Evolutionary conservation across 2,113 vertebrate species (phyloP).

Genomic region (Solenodon paradoxus): DNA sequence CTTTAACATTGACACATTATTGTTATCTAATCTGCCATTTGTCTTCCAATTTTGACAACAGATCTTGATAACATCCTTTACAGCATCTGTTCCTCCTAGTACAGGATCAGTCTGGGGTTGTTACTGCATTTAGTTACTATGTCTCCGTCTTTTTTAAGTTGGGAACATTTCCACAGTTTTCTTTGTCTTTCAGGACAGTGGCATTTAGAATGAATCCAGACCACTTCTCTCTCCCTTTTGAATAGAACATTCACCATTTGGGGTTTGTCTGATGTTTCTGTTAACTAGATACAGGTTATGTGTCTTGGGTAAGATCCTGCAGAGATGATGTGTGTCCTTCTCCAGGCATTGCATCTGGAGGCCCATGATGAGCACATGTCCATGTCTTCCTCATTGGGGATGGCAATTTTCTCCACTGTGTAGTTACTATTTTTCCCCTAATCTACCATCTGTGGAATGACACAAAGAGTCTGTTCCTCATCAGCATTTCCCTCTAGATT

Average conservation of each 20-base stretch:
- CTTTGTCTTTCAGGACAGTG: not conserved
- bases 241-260: not conserved
- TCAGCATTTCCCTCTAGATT: slow-evolving; percentile 1
- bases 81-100: not conserved
- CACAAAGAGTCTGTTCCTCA: not conserved
- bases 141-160: slow-evolving; percentile 16
- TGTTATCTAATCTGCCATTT: slow-evolving; percentile 32
- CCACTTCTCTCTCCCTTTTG: not conserved
- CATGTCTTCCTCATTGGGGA: not conserved
- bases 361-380: not conserved
- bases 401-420: not conserved
- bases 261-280: not conserved
- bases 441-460: not conserved
- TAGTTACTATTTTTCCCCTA: not conserved
- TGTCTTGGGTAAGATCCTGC: not conserved
- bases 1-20: too few species aligned
- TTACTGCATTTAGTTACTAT: not conserved
- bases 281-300: not conserved
- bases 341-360: not conserved
- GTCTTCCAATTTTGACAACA: not conserved
- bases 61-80: not conserved
- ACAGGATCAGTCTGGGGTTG: not conserved
- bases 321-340: not conserved
- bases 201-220: not conserved
- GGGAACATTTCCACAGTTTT: not conserved